These are phyloP conservation scores for Trichechus manatus DNA, from an alignment of 2,113 vertebrate species.

Conservation along the genomic window DNA sequence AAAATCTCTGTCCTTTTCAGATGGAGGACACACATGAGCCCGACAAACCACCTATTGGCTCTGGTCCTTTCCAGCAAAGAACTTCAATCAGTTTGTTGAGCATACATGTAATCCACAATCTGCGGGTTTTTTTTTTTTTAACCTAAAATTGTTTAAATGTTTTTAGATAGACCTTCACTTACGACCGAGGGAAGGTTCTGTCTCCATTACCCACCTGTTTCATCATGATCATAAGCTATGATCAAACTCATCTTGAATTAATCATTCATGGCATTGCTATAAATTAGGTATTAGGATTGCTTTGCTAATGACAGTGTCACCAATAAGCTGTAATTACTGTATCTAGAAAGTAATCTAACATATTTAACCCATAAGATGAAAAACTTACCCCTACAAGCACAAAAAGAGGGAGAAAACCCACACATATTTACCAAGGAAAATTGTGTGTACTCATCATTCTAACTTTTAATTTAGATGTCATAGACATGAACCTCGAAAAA, in stretches of 20 bases:
- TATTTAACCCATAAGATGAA: constrained; percentile 41
- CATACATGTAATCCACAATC: not conserved
- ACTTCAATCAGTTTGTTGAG: not conserved
- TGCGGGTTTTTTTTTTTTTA: not conserved
- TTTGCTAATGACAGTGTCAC: not conserved
- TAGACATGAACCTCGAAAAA: not conserved
- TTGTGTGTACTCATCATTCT: not conserved
- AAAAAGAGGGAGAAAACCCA: not conserved
- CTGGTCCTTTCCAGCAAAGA: not conserved
- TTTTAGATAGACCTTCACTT: not conserved
- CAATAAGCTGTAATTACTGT: constrained; percentile 29
- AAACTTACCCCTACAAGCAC: not conserved
- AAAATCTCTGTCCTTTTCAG: not conserved
- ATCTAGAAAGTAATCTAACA: not conserved
- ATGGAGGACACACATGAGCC: accelerated
- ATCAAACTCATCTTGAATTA: constrained; percentile 39
- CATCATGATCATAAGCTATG: not conserved
- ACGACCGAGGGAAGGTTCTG: not conserved
- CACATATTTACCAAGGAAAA: not conserved
- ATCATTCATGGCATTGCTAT: constrained; percentile 24
- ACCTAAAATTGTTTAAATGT: not conserved
- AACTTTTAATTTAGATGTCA: constrained; percentile 70
- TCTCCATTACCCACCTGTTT: not conserved
- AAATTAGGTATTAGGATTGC: not conserved
- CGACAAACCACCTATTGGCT: not conserved